Evolutionary conservation across 2,113 vertebrate genomes (phyloP).

Genomic region (Maylandia zebra): DNA sequence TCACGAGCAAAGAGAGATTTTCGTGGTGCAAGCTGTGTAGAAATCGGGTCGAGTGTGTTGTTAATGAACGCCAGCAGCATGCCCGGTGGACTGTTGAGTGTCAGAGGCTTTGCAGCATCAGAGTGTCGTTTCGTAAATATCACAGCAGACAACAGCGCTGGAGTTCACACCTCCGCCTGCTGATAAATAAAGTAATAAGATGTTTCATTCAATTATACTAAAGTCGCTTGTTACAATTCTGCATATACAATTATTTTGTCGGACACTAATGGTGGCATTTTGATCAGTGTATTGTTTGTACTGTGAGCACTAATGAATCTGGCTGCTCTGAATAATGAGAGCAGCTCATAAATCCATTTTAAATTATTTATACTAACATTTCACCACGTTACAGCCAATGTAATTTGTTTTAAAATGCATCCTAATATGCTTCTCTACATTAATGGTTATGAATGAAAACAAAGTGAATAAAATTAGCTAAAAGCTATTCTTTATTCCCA

Average conservation of each 20-base stretch:
- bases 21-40: neutral
- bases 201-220: neutral
- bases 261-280: neutral
- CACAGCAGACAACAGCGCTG: neutral
- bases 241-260: neutral
- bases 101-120: neutral
- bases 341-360: neutral
- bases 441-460: neutral
- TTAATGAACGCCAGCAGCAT: neutral
- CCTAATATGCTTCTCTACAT: neutral
- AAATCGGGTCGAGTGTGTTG: neutral
- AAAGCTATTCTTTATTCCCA: neutral
- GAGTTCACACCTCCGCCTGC: neutral
- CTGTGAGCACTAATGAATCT: neutral
- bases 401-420: neutral
- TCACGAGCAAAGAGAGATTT: neutral
- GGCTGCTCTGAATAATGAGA: neutral
- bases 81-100: constrained; percentile 2
- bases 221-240: neutral
- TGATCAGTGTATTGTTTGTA: neutral
- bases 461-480: neutral
- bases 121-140: neutral
- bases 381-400: neutral
- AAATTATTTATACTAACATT: neutral
- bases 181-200: neutral